Evolutionary conservation across 2,888 invertebrate genomes (phyloP).

Genomic region (Acleris sparsana): DNA sequence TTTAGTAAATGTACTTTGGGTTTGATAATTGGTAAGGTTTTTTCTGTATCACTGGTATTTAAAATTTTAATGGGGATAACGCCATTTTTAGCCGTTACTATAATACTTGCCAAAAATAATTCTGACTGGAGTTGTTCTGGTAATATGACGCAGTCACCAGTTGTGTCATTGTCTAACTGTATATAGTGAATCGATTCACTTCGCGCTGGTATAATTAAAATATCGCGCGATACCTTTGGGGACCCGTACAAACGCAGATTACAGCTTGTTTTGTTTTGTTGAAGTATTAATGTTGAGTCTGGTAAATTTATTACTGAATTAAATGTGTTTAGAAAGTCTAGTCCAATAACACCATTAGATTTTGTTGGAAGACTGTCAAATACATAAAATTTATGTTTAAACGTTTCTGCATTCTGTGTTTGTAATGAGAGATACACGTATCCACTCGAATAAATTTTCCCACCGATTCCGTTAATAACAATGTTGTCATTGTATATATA

Average conservation of each 20-base stretch:
- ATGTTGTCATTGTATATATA: neutral
- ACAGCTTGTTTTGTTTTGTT: neutral
- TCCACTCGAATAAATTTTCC: neutral
- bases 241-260: slow-evolving; percentile 3
- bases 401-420: neutral
- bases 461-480: neutral
- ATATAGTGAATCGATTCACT: slow-evolving; percentile 18
- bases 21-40: slow-evolving; percentile 1
- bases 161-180: neutral
- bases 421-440: neutral
- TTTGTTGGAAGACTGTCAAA: neutral
- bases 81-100: neutral
- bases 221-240: slow-evolving; percentile 10
- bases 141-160: neutral
- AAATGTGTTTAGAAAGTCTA: neutral
- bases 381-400: neutral
- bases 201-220: slow-evolving; percentile 17
- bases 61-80: slow-evolving; percentile 5
- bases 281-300: neutral
- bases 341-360: neutral
- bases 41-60: slow-evolving; percentile 2
- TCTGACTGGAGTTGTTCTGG: neutral
- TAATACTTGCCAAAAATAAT: slow-evolving; percentile 1
- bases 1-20: slow-evolving; percentile 10
- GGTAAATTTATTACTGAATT: neutral